A percentile compares a stretch with the other conserved stretches of the same genome.
These are phyloP conservation scores for Cavia aperea DNA, from an alignment of 2,113 vertebrate genomes.

Conservation along the genomic window DNA sequence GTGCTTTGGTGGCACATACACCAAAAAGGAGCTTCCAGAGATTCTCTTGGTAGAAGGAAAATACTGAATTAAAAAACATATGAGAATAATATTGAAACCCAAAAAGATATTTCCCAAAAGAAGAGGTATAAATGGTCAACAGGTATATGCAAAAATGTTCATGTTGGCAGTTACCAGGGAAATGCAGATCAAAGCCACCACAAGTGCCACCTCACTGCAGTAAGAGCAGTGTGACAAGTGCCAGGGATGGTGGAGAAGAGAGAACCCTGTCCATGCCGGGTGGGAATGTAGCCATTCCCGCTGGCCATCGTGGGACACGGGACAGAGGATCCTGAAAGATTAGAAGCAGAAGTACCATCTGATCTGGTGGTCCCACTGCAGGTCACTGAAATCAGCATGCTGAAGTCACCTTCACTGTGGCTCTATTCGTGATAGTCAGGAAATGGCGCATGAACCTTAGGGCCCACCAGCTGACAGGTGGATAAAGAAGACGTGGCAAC, in stretches of 20 bases:
- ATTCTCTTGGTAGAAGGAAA: not conserved
- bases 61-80: constrained; percentile 2
- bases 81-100: not conserved
- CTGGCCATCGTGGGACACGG: not conserved
- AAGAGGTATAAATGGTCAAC: not conserved
- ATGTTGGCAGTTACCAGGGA: not conserved
- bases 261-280: not conserved
- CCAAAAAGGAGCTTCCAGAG: not conserved
- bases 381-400: too few relatives aligned
- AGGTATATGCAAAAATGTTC: not conserved
- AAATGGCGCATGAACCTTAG: not conserved
- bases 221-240: not conserved
- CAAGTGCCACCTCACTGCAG: not conserved
- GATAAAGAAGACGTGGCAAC: not conserved
- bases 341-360: not conserved
- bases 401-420: not conserved
- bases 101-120: not conserved
- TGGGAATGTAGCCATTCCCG: too few relatives aligned
- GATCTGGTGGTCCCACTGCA: too few relatives aligned
- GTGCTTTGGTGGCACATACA: not conserved
- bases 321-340: too few relatives aligned
- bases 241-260: too few relatives aligned
- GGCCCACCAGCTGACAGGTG: not conserved
- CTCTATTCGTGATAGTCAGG: not conserved
- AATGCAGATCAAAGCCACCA: not conserved